Conservation (phyloP, 1,140 invertebrate genomes). For the Caerostris darwini region DNA sequence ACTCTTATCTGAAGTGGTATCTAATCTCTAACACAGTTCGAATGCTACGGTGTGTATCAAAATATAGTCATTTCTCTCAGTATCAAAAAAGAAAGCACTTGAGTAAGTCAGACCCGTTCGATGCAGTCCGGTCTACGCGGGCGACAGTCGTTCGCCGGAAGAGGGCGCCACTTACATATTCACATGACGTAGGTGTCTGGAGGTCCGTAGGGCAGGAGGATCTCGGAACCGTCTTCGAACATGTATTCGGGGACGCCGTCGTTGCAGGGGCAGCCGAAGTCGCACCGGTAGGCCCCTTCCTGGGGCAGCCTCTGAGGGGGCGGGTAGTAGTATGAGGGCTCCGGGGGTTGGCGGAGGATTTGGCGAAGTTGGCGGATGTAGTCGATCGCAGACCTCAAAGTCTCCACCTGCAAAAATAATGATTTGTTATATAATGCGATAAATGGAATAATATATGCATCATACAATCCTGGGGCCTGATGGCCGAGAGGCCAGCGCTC, state of each 20-base stretch:
- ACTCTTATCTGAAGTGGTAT: not conserved
- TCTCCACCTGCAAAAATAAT: slow-evolving; percentile 84
- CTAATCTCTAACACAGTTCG: not conserved
- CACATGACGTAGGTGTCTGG: slow-evolving; percentile 66
- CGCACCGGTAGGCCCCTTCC: slow-evolving; percentile 12
- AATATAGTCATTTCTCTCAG: not conserved
- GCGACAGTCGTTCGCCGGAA: not conserved
- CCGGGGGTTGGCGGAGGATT: slow-evolving; percentile 83
- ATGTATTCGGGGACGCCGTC: slow-evolving; percentile 51
- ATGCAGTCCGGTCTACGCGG: not conserved
- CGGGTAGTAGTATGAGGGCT: slow-evolving; percentile 57
- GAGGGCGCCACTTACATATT: not conserved
- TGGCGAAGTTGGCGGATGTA: slow-evolving; percentile 93
- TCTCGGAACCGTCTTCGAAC: slow-evolving; percentile 38
- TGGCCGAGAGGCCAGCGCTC: too few relatives aligned
- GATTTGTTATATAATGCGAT: too few relatives aligned
- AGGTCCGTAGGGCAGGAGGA: slow-evolving; percentile 19
- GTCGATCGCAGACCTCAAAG: slow-evolving; percentile 94
- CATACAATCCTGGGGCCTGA: too few relatives aligned
- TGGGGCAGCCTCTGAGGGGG: slow-evolving; percentile 6
- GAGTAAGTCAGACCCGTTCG: not conserved
- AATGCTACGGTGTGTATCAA: not conserved
- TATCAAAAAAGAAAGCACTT: not conserved
- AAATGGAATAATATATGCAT: too few relatives aligned
- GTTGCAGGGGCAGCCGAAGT: slow-evolving; percentile 70